phyloP scores from a whole-genome alignment of 37 sponge, comb jelly and placozoan species.

The Bolinopsis microptera region DNA sequence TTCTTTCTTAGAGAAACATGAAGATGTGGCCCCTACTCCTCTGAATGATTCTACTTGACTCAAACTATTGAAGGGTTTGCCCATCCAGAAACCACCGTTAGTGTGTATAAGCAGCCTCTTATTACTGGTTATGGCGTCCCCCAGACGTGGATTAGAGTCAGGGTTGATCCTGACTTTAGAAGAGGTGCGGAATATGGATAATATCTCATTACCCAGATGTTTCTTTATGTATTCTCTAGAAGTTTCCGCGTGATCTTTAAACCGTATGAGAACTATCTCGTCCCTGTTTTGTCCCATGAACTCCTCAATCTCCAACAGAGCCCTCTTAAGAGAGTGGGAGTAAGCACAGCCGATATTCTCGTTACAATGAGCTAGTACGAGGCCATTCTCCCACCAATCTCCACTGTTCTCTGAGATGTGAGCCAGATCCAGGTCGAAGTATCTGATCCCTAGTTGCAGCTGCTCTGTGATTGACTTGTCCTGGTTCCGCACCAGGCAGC shows the following conservation, averaged over 20 bases:
- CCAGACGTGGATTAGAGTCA: neutral
- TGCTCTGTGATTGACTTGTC: conserved; percentile 18
- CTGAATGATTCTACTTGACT: neutral
- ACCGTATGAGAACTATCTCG: neutral
- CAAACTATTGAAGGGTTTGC: neutral
- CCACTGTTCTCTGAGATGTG: neutral
- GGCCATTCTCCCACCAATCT: conserved; percentile 13
- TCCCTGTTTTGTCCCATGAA: neutral
- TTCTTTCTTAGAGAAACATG: neutral
- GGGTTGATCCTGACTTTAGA: neutral
- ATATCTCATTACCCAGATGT: neutral
- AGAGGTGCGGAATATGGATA: neutral
- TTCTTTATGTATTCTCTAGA: neutral
- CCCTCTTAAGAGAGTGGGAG: neutral
- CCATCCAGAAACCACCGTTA: neutral
- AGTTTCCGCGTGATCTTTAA: neutral
- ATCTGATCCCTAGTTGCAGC: neutral
- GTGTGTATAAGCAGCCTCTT: neutral
- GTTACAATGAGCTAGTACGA: neutral
- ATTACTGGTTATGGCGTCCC: neutral
- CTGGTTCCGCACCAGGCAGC: neutral
- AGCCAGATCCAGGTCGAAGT: neutral
- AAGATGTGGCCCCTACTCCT: neutral
- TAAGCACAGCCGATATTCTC: neutral
- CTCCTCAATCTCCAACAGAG: conserved; percentile 3